phyloP scores from a whole-genome alignment of 1,140 invertebrate genomes.

The Drosophila arizonae region DNA sequence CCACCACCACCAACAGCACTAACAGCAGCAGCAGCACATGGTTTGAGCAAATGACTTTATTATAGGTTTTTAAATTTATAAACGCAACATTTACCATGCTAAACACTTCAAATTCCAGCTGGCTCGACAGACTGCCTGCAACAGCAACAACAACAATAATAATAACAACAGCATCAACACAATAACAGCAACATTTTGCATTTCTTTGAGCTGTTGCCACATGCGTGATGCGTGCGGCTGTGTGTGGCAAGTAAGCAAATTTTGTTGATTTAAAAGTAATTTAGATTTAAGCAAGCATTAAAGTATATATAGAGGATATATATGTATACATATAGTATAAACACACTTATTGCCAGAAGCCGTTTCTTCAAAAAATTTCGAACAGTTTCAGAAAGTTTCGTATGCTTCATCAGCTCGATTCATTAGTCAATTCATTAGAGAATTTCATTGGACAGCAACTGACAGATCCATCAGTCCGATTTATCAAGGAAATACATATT shows the following conservation, averaged over 20 bases:
- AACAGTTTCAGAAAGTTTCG: no score
- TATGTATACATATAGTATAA: no score
- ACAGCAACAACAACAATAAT: neutral
- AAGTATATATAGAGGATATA: no score
- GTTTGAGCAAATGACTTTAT: conserved; percentile 72
- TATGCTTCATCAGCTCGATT: no score
- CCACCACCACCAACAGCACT: neutral
- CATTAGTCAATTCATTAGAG: no score
- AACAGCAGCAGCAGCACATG: conserved; percentile 30
- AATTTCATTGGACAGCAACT: no score
- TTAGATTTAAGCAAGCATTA: no score
- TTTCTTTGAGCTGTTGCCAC: conserved; percentile 7
- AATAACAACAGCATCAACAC: neutral
- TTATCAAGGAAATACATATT: no score
- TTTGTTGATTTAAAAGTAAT: neutral
- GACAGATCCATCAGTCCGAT: no score
- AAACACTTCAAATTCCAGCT: conserved; percentile 69
- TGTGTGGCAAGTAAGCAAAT: neutral
- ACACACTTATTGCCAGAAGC: no score
- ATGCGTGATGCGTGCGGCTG: neutral
- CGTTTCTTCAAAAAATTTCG: no score
- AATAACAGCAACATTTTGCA: conserved; percentile 7
- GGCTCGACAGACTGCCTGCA: conserved; percentile 23
- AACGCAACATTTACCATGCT: conserved; percentile 74
- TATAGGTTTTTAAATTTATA: conserved; percentile 81